Percentiles rank a stretch among this genome's conserved stretches.
These are phyloP conservation scores for Synanthedon tipuliformis DNA, from an alignment of 2,888 invertebrate genomes.

Conservation along the genomic window DNA sequence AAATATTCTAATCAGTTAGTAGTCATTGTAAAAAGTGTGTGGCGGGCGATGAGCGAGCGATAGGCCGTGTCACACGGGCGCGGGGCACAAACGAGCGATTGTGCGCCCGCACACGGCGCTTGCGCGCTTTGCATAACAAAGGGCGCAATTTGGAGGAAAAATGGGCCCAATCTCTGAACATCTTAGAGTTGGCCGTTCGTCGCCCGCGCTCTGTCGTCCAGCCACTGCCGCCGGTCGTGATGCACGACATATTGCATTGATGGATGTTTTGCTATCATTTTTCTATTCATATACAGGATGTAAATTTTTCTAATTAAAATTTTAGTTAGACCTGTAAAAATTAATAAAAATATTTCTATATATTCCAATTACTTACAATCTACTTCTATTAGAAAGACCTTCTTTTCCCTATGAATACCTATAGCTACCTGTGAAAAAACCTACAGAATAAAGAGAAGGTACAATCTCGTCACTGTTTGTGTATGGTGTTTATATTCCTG, in stretches of 20 bases:
- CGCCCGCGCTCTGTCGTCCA: slow-evolving; percentile 23
- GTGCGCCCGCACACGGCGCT: slow-evolving; percentile 64
- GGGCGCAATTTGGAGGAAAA: slow-evolving; percentile 68
- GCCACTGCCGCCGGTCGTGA: neutral
- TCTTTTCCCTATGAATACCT: no score
- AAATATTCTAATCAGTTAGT: slow-evolving; percentile 64
- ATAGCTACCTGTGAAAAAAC: no score
- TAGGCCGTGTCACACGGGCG: slow-evolving; percentile 53
- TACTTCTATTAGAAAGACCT: no score
- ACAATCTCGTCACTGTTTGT: no score
- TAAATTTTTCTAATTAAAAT: no score
- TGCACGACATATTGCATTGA: neutral
- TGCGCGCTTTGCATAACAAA: slow-evolving; percentile 69
- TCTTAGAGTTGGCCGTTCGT: slow-evolving; percentile 27
- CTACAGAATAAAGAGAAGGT: no score
- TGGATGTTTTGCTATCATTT: neutral
- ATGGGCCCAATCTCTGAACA: slow-evolving; percentile 56
- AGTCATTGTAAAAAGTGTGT: slow-evolving; percentile 50
- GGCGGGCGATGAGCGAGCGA: slow-evolving; percentile 47
- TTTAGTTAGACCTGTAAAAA: no score
- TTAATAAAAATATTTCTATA: no score
- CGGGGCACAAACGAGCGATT: slow-evolving; percentile 50
- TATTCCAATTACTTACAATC: no score
- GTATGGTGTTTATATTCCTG: no score
- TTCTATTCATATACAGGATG: no score